phyloP scores from a whole-genome alignment of 2,888 invertebrate genomes.

The Pristionchus japonicus region DNA sequence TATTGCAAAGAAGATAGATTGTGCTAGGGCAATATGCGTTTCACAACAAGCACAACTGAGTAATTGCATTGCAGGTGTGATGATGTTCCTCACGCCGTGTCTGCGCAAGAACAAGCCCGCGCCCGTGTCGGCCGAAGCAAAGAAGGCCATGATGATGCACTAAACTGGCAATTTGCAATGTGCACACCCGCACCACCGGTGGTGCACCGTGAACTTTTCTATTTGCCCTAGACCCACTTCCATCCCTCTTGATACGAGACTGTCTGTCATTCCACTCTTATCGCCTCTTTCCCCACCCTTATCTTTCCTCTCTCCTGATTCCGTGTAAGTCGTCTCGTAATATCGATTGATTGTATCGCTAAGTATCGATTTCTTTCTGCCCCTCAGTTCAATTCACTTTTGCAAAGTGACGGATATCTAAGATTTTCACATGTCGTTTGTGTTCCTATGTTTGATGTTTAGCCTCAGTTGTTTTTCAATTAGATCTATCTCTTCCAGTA shows the following conservation, averaged over 20 bases:
- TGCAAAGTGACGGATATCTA: conserved; percentile 17
- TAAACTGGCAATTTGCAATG: conserved; percentile 26
- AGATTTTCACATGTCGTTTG: neutral
- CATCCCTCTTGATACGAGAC: neutral
- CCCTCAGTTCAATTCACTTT: conserved; percentile 20
- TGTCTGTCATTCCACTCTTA: conserved; percentile 24
- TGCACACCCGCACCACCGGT: neutral
- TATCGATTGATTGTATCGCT: conserved; percentile 33
- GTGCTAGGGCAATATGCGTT: neutral
- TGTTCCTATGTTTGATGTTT: neutral
- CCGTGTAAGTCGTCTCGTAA: neutral
- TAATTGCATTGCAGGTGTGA: conserved; percentile 54
- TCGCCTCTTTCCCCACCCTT: neutral
- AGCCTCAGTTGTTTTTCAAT: neutral
- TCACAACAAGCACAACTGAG: no score
- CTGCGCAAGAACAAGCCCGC: conserved; percentile 51
- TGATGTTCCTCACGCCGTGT: conserved; percentile 71
- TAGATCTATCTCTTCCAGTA: neutral
- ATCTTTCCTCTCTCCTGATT: neutral
- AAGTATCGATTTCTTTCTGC: conserved; percentile 10
- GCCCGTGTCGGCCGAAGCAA: neutral
- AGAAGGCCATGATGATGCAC: conserved; percentile 30
- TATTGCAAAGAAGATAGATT: neutral
- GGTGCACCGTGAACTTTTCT: neutral
- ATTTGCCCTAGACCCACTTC: neutral